These are phyloP conservation scores for Hyaena hyaena DNA, from an alignment of 2,113 vertebrate species.

Conservation along the genomic window DNA sequence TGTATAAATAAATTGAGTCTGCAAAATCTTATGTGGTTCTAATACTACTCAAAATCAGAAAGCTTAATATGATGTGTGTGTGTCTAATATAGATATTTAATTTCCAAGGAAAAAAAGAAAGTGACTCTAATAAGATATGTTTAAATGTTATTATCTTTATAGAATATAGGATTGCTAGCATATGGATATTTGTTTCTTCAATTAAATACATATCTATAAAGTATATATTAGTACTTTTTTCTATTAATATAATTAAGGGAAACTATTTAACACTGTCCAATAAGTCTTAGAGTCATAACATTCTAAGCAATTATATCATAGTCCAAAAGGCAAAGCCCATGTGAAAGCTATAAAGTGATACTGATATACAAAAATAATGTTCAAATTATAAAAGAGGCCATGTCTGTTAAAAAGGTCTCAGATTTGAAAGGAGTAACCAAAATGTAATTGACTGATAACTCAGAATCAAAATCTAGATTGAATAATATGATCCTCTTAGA, in stretches of 20 bases:
- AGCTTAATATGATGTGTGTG: not conserved
- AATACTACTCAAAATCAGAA: not conserved
- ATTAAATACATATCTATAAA: not conserved
- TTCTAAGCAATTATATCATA: not conserved
- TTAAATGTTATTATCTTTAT: slow-evolving; percentile 9
- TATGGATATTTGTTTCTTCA: not conserved
- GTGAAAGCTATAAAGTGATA: not conserved
- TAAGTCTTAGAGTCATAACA: not conserved
- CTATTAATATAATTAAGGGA: not conserved
- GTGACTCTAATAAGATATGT: not conserved
- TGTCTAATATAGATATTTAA: not conserved
- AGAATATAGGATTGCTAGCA: not conserved
- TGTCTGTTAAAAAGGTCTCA: not conserved
- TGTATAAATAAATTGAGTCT: not conserved
- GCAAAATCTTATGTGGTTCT: not conserved
- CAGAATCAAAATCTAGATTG: not conserved
- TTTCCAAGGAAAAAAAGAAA: not conserved
- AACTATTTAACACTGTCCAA: not conserved
- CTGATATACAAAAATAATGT: not conserved
- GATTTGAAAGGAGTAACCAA: not conserved
- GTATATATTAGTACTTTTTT: not conserved
- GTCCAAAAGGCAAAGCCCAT: not conserved
- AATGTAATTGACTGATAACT: not conserved
- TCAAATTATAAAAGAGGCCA: not conserved
- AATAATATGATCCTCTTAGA: not conserved